A percentile compares a stretch with the other conserved stretches of the same genome.
These are phyloP conservation scores for Ginglymostoma cirratum DNA, from an alignment of 2,113 vertebrate species.

Conservation along the genomic window DNA sequence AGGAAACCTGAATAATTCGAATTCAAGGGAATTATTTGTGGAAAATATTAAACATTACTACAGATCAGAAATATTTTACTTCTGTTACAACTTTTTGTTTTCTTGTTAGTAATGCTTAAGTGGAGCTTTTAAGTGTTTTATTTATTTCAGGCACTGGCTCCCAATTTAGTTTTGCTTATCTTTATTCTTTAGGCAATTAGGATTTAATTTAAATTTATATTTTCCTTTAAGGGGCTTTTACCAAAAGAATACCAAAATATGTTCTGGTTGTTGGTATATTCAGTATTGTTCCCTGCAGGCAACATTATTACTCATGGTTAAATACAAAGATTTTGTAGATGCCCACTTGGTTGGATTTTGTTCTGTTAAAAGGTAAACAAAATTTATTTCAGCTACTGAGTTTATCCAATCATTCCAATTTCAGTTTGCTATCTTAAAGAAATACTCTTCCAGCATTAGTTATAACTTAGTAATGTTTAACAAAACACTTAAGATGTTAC, in stretches of 20 bases:
- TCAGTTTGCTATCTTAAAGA: neutral
- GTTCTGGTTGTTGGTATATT: neutral
- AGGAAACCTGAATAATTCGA: neutral
- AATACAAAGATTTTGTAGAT: neutral
- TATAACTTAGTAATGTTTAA: neutral
- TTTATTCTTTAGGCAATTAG: neutral
- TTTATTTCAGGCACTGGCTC: neutral
- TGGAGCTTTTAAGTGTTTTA: neutral
- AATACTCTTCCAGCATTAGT: neutral
- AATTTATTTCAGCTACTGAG: neutral
- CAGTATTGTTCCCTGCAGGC: neutral
- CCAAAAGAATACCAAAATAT: neutral
- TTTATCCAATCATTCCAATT: neutral
- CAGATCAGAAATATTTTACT: neutral
- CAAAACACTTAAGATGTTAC: neutral
- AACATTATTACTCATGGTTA: neutral
- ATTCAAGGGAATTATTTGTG: neutral
- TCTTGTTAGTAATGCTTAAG: neutral
- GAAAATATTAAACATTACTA: slow-evolving; percentile 12
- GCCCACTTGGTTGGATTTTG: neutral
- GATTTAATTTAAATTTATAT: neutral
- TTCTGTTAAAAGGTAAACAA: neutral
- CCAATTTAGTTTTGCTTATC: neutral
- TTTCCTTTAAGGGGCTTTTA: neutral
- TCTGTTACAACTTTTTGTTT: neutral